Evolutionary conservation across 2,888 invertebrate genomes (phyloP), one percentile per base, ranked within the genome.

Genomic region (Periphyllus acericola): DNA sequence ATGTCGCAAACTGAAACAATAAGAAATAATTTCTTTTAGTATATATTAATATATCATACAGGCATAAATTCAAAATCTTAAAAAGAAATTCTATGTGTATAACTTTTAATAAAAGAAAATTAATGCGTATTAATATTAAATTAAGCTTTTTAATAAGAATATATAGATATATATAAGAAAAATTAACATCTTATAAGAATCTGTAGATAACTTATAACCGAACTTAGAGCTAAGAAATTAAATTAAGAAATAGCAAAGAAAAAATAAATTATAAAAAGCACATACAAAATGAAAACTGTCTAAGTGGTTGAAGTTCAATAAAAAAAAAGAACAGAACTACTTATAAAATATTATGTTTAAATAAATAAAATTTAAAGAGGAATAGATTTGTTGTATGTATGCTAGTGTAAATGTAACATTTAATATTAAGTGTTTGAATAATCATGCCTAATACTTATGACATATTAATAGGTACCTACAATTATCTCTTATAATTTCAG

Each of bases 1-100:
- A 72, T 29, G 60, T 80, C 46, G 86, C 71, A 81, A 87, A 87
- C 86, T 87, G 86, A 87, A 87, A 87, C 79, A 87, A 87, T 87
- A 87, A 87, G 86, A 87, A 86, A 87, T 87, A 74, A 87, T 80
- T 3, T 71, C 36, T 86, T 86, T 79, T 79, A 85, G 68, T 85
- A 78, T 66, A 76, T 79, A 71, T 71, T 71, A 86, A 55, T 79
- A 71, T 55, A 86, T 79, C 78, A 52, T 34, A 52, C 36, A 52
- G 46, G 78, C 66, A 85, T 78, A 71, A 52, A 78, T 34, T 55
- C 52, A 83, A 55, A 46, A 52, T 72, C 25, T 68, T 68, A 46
- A n/a, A 68, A 29, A 76, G n/a, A 78, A 36, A 25, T 46, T 40
- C 9, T 19, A 2, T 75, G 32, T 25, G 34, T 34, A 79, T 79